Evolutionary conservation across 2,888 invertebrate genomes (phyloP).

Genomic region (Drosophila paranaensis): DNA sequence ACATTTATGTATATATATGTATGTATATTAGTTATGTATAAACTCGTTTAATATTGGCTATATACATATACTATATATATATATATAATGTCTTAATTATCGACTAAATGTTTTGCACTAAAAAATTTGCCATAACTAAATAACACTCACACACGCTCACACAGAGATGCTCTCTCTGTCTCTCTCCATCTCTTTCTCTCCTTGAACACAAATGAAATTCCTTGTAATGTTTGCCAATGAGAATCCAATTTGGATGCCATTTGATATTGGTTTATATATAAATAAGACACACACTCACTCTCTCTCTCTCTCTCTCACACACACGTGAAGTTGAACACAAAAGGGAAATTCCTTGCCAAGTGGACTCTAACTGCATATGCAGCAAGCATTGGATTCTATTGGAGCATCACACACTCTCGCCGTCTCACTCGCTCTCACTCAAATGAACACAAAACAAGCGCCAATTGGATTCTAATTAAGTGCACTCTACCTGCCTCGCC

Average conservation of each 20-base stretch:
- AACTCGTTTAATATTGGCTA: conserved; percentile 53
- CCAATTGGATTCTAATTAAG: background rate
- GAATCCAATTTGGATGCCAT: background rate
- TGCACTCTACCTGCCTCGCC: background rate
- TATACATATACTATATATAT: conserved; percentile 29
- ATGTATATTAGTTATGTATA: conserved; percentile 29
- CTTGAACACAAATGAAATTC: conserved; percentile 48
- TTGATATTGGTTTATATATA: background rate
- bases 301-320: background rate
- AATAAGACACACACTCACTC: background rate
- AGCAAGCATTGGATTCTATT: too few relatives aligned
- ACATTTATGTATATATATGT: conserved; percentile 12
- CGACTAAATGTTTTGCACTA: conserved; percentile 48
- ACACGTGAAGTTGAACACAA: background rate
- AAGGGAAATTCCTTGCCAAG: background rate
- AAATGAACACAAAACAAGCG: background rate
- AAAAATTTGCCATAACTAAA: conserved; percentile 49
- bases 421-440: background rate
- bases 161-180: background rate
- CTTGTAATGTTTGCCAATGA: conserved; percentile 27
- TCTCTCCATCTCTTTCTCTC: background rate
- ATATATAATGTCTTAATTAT: conserved; percentile 20
- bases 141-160: background rate
- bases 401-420: too few relatives aligned
- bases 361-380: background rate